Evolutionary conservation across 2,888 invertebrate species (phyloP), one percentile per base, ranked within the genome.

Genomic region (Gandaritis pyraliata): DNA sequence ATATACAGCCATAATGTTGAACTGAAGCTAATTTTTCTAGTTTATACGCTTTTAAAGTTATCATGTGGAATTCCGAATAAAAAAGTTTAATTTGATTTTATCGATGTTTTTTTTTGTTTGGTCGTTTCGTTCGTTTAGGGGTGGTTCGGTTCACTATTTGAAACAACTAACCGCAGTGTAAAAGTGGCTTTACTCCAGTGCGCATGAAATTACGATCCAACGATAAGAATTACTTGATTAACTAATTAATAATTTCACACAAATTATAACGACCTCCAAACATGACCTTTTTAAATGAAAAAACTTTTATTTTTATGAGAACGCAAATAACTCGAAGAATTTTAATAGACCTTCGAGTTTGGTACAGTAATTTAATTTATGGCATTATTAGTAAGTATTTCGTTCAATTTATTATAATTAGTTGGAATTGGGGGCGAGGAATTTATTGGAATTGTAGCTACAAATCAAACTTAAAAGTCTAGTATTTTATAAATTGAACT

Each of bases 161-260:
- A n/a, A 29, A 38, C 30, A 36, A 12, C 5, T 39, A 15, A 15
- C 36, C 33, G 16, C 23, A 8, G 33, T 49, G 33, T 53, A 18
- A 43, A 15, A 13, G 0, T 7, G 10, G 8, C 49, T n/a, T 59
- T 41, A 36, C 33, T 15, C 41, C 11, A 39, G 61, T 62, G 55
- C 66, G 47, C 58, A 57, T 46, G 58, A 61, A 64, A 66, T 68
- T 50, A 61, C 64, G 77, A 82, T 81, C 55, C 16, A 45, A 59
- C 68, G 83, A 83, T 84, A 80, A 71, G 61, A 61, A 67, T 80
- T 78, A 83, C 78, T 77, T 76, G 83, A 86, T 83, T 83, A 82
- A 73, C 78, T 85, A 87, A 87, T 88, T 87, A 86, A 80, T 84
- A 86, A 87, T 88, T 87, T 87, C 85, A 88, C 87, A 88, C 86